Evolutionary conservation across 2,113 vertebrate genomes (phyloP).

Genomic region (Daphoenositta chrysoptera): DNA sequence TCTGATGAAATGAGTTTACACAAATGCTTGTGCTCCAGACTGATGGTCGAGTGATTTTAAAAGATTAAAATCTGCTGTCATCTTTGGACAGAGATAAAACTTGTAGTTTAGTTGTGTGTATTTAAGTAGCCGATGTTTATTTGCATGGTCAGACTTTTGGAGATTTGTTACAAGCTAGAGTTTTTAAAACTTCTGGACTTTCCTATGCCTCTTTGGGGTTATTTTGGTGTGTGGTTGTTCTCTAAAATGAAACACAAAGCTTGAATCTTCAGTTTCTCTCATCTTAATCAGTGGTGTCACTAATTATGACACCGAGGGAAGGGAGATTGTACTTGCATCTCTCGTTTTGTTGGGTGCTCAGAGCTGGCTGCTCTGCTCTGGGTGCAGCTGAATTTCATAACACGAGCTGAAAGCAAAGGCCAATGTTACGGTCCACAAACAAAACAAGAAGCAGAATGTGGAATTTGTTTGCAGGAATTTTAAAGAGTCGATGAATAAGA

Average conservation of each 20-base stretch:
- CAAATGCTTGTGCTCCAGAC: neutral
- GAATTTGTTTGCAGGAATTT: conserved; percentile 5
- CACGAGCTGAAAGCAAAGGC: neutral
- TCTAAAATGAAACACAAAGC: neutral
- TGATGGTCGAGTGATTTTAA: neutral
- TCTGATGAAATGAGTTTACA: neutral
- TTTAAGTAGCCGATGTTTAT: neutral
- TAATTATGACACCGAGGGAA: neutral
- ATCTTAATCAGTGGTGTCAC: neutral
- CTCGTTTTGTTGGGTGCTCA: neutral
- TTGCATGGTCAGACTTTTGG: neutral
- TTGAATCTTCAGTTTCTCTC: neutral
- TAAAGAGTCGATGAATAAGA: neutral
- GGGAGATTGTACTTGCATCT: neutral
- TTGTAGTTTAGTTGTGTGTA: neutral
- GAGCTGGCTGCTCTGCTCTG: neutral
- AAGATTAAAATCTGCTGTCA: neutral
- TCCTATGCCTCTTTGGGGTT: neutral
- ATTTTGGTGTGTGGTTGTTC: neutral
- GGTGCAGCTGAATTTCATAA: neutral
- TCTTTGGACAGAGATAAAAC: neutral
- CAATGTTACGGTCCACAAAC: neutral
- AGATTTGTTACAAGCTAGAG: neutral
- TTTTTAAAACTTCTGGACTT: neutral
- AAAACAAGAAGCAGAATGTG: neutral